Evolutionary conservation across 2,888 invertebrate genomes (phyloP).

Genomic region (Leptinotarsa peninsularis): DNA sequence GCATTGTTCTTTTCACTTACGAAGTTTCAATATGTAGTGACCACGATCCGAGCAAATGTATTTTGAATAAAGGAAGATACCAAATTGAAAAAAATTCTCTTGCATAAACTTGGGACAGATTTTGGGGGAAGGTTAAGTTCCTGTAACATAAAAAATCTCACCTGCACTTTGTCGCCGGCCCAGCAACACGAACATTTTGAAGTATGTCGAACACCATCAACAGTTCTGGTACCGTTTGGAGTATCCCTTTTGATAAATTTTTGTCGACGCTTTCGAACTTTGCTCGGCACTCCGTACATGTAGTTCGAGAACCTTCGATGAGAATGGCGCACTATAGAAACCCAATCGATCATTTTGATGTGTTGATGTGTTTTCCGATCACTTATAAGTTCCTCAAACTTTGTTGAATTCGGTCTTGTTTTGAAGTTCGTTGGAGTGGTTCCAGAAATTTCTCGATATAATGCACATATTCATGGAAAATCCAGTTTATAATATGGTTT

Average conservation of each 20-base stretch:
- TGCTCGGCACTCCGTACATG: slow-evolving; percentile 75
- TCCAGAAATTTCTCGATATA: neutral
- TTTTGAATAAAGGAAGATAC: too few relatives aligned
- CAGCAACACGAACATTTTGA: slow-evolving; percentile 65
- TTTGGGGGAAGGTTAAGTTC: too few relatives aligned
- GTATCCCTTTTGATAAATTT: slow-evolving; percentile 49
- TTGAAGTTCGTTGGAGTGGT: neutral
- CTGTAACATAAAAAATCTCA: slow-evolving; percentile 35
- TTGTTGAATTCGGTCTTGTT: neutral
- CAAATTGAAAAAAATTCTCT: too few relatives aligned
- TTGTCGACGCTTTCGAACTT: slow-evolving; percentile 72
- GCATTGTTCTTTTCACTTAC: too few relatives aligned
- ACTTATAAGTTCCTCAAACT: neutral
- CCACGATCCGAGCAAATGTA: too few relatives aligned
- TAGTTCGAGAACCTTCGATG: slow-evolving; percentile 78
- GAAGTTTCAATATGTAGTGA: too few relatives aligned
- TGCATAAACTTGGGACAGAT: too few relatives aligned
- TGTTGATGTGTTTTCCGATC: neutral
- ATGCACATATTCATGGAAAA: neutral
- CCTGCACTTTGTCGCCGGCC: slow-evolving; percentile 63
- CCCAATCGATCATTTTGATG: slow-evolving; percentile 80
- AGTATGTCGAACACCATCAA: slow-evolving; percentile 44
- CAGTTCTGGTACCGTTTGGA: slow-evolving; percentile 33
- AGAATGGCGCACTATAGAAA: slow-evolving; percentile 80
- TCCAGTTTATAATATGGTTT: neutral